Base-by-base conservation (phyloP, 2,888 invertebrate genomes). In the Agrotis exclamationis region DNA sequence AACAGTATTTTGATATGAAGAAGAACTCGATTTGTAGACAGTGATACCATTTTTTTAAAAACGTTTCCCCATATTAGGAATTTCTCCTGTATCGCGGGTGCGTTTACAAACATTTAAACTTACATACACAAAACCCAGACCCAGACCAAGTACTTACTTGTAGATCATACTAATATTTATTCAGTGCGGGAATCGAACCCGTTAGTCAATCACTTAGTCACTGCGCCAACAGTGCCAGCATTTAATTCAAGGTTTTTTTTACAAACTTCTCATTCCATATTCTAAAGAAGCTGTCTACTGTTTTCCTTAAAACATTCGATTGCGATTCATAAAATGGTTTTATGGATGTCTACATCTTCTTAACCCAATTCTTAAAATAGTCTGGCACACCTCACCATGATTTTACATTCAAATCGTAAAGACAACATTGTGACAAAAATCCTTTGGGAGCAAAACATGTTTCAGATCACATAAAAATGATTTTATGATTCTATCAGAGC, bases 401-500 rank as follows among this genome's bases (percentile, higher is more conserved):
- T 81, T 81, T 81, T 70, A 81, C 33, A 79, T 84, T 77, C 71
- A 76, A 63, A 87, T 89, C 92, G 90, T 94, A 92, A 94, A 92
- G 90, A 91, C 91, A 91, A 94, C 92, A 93, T 92, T 94, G 94
- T 94, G 90, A 91, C 91, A 90, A 89, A 89, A 92, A 89, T 92
- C 94, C 91, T 90, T 91, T 90, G 92, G 92, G 92, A 93, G 70
- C 75, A 67, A 39, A 72, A 88, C 84, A 87, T 89, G 87, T 91
- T 89, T 86, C 87, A 90, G 91, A 92, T 92, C 91, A 90, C 93
- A 94, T 85, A 94, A 95, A 94, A 93, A 94, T 93, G 88, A 92
- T 93, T 95, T 95, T 94, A 95, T 92, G 93, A 93, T 93, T 93
- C 90, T 91, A 93, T 93, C 93, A 91, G 86, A 87, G 87, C 87